phyloP scores from a whole-genome alignment of 2,113 vertebrate genomes.

The Bombycilla garrulus region DNA sequence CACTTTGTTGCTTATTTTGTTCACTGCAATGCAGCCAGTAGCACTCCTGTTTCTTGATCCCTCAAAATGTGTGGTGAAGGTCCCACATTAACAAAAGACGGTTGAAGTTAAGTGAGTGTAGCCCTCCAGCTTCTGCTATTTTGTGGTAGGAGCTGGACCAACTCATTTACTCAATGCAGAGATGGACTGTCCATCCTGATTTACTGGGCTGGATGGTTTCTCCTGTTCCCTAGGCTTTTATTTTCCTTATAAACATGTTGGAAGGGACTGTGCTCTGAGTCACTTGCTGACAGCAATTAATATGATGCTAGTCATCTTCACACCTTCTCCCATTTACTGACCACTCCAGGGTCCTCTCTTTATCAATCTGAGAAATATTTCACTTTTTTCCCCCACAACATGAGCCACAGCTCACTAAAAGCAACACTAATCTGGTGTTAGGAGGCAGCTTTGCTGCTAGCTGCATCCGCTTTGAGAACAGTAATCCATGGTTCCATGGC shows the following conservation, averaged over 20 bases:
- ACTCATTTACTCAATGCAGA: background rate
- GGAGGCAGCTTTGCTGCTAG: background rate
- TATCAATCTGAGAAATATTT: background rate
- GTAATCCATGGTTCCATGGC: background rate
- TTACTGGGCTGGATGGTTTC: background rate
- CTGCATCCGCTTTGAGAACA: background rate
- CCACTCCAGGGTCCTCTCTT: background rate
- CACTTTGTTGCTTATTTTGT: conserved; percentile 39
- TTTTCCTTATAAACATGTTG: background rate
- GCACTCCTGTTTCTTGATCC: conserved; percentile 32
- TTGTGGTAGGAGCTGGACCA: background rate
- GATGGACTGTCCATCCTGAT: background rate
- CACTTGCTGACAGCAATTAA: background rate
- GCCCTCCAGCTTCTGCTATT: background rate
- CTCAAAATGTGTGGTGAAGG: conserved; percentile 29
- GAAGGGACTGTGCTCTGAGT: background rate
- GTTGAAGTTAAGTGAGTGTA: background rate
- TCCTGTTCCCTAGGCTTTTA: background rate
- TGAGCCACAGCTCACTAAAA: background rate
- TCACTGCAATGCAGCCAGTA: conserved; percentile 36
- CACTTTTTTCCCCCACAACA: background rate
- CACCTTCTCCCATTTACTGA: background rate
- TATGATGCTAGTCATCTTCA: background rate
- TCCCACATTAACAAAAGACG: conserved; percentile 15
- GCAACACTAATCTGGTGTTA: background rate